Evolutionary conservation across 1,140 invertebrate genomes (phyloP).

Genomic region (Drosophila punjabiensis): DNA sequence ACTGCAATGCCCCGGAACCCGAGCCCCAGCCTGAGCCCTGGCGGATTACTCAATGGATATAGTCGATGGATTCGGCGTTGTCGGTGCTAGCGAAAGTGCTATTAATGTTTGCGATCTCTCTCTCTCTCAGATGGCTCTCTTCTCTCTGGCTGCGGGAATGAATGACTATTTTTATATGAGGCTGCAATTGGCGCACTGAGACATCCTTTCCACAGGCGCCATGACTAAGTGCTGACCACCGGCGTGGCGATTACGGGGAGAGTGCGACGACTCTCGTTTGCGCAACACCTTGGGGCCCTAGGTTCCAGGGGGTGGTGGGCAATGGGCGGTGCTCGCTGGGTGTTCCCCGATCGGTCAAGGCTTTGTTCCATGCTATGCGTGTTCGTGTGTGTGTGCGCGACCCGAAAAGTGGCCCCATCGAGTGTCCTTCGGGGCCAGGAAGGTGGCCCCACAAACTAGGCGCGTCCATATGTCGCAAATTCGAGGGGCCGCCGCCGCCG

Average conservation of each 20-base stretch:
- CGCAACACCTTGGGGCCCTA: conserved; percentile 48
- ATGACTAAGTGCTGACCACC: conserved; percentile 38
- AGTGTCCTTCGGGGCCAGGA: conserved; percentile 55
- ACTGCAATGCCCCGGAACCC: no score
- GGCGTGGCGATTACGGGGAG: not conserved
- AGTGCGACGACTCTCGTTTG: conserved; percentile 58
- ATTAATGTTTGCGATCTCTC: conserved; percentile 51
- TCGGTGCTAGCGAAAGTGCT: conserved; percentile 66
- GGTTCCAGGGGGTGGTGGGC: conserved; percentile 11
- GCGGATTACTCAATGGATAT: conserved; percentile 67
- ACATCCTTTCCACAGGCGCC: conserved; percentile 35
- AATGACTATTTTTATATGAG: conserved; percentile 59
- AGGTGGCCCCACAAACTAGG: conserved; percentile 14
- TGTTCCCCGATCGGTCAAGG: conserved; percentile 71
- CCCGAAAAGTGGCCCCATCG: conserved; percentile 15
- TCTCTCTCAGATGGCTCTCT: not conserved
- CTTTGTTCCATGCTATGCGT: conserved; percentile 62
- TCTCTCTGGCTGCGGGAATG: conserved; percentile 34
- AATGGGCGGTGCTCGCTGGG: conserved; percentile 12
- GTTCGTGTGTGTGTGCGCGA: not conserved
- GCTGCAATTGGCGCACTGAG: conserved; percentile 19
- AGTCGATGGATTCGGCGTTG: conserved; percentile 12
- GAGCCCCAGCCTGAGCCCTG: conserved; percentile 5
- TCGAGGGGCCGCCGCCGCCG: conserved; percentile 13
- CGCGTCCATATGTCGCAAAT: conserved; percentile 64